These are phyloP conservation scores for Phaonia tiefii DNA, from an alignment of 2,888 invertebrate species.

Conservation along the genomic window DNA sequence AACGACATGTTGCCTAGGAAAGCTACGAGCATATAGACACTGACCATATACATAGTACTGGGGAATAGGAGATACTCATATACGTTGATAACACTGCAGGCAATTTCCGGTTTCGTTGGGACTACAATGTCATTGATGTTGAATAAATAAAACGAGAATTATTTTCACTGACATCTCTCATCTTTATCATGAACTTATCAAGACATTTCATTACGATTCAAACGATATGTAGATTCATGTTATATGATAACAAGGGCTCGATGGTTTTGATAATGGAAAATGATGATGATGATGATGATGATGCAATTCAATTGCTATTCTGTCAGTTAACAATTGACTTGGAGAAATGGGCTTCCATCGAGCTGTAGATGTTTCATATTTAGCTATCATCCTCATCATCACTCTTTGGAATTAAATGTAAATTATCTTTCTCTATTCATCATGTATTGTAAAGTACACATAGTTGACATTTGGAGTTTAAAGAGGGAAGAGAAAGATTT, in stretches of 20 bases:
- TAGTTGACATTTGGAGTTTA: too few species aligned
- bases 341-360: not conserved
- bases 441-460: too few species aligned
- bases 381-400: too few species aligned
- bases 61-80: too few species aligned
- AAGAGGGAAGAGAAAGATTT: too few species aligned
- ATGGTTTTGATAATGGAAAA: not conserved
- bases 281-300: slow-evolving; percentile 1
- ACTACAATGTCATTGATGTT: slow-evolving; percentile 1
- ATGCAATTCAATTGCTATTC: slow-evolving; percentile 30
- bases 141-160: slow-evolving; percentile 34
- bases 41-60: too few species aligned
- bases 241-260: not conserved
- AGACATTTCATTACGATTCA: not conserved
- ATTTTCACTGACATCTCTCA: slow-evolving; percentile 19
- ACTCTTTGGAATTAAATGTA: too few species aligned
- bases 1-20: too few species aligned
- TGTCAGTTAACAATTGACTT: slow-evolving; percentile 22
- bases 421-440: too few species aligned
- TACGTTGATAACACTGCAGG: not conserved
- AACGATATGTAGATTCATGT: not conserved
- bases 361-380: not conserved
- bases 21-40: too few species aligned
- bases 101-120: slow-evolving; percentile 21
- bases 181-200: slow-evolving; percentile 31